These are phyloP conservation scores for Leptinotarsa lineolata DNA, from an alignment of 1,140 invertebrate species.

Conservation along the genomic window DNA sequence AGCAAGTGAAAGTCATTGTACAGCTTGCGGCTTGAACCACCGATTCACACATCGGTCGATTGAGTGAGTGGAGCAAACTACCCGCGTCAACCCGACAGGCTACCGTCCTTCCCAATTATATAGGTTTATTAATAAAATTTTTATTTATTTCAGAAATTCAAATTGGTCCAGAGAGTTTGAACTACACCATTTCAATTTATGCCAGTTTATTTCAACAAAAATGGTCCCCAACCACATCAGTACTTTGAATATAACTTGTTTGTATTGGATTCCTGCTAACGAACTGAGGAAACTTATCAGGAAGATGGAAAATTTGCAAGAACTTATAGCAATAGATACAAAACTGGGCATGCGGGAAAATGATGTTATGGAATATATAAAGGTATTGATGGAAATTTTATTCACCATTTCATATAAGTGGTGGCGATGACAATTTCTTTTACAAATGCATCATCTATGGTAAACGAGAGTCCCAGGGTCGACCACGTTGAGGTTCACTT, in stretches of 20 bases:
- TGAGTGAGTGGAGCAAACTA: too few relatives aligned
- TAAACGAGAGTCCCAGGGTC: too few relatives aligned
- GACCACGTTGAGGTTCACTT: too few relatives aligned
- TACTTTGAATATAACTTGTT: constrained; percentile 34
- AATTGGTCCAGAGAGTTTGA: constrained; percentile 24
- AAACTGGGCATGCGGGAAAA: constrained; percentile 26
- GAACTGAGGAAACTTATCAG: constrained; percentile 31
- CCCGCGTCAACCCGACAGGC: too few relatives aligned
- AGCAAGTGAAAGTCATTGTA: too few relatives aligned
- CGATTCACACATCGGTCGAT: too few relatives aligned
- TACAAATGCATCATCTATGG: too few relatives aligned
- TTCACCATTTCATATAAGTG: too few relatives aligned
- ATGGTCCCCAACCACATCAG: constrained; percentile 23
- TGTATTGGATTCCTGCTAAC: constrained; percentile 34
- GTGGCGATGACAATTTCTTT: too few relatives aligned
- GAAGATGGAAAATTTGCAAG: constrained; percentile 30
- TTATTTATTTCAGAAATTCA: not conserved
- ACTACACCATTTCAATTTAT: constrained; percentile 11
- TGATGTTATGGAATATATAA: not conserved
- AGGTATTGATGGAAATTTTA: not conserved
- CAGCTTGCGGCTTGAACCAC: too few relatives aligned
- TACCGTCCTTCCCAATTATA: not conserved
- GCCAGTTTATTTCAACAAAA: constrained; percentile 15
- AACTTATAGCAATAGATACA: constrained; percentile 36
- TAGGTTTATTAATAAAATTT: not conserved